Evolutionary conservation across 2,797 vertebrate genomes (phyloP).

Genomic region (Helicolenus hilgendorfi): DNA sequence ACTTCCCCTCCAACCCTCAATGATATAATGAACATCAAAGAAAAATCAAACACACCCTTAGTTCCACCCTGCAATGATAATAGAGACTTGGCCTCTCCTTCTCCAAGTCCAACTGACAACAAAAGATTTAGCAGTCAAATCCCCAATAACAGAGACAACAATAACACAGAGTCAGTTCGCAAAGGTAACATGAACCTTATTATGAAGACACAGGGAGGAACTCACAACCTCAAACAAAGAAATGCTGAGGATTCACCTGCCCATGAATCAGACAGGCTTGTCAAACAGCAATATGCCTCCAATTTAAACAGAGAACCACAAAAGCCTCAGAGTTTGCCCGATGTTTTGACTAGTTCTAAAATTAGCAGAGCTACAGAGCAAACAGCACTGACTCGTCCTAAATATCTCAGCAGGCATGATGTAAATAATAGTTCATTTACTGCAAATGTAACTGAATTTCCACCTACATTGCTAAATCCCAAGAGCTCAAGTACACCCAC

Average conservation of each 20-base stretch:
- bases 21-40: constrained; percentile 30
- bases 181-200: constrained; percentile 56
- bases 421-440: constrained; percentile 30
- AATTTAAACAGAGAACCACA: constrained; percentile 59
- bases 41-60: constrained; percentile 31
- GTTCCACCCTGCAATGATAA: constrained; percentile 32
- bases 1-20: constrained; percentile 5
- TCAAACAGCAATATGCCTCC: constrained; percentile 22
- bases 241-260: constrained; percentile 40
- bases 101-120: constrained; percentile 43
- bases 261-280: constrained; percentile 11
- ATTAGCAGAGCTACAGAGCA: constrained; percentile 56
- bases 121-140: constrained; percentile 43
- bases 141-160: constrained; percentile 43
- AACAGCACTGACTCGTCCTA: constrained; percentile 30
- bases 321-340: constrained; percentile 47
- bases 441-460: constrained; percentile 34
- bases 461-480: constrained; percentile 41
- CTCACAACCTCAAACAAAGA: constrained; percentile 35
- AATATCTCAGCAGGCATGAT: constrained; percentile 35
- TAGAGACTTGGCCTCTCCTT: not conserved
- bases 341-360: constrained; percentile 53
- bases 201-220: constrained; percentile 39
- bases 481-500: constrained; percentile 43
- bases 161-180: constrained; percentile 40